phyloP scores from a whole-genome alignment of 2,797 vertebrate species.

The Momotus momota region DNA sequence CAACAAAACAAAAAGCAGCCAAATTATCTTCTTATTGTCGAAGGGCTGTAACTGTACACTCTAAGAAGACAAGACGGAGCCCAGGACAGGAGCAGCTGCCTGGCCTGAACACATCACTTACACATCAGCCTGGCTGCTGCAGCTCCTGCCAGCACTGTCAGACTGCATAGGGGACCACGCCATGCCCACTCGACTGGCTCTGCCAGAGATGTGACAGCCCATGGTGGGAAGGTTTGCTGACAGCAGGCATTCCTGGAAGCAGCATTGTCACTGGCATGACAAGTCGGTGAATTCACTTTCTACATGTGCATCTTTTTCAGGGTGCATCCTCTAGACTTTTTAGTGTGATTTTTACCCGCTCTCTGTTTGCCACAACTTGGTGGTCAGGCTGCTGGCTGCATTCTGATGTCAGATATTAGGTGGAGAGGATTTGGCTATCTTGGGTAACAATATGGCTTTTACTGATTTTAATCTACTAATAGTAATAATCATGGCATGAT shows the following conservation, averaged over 20 bases:
- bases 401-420: not conserved
- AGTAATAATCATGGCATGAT: not conserved
- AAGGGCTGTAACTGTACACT: not conserved
- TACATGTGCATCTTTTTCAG: not conserved
- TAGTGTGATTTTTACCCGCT: not conserved
- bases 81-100: not conserved
- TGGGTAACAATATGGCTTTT: not conserved
- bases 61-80: not conserved
- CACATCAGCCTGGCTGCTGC: not conserved
- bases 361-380: not conserved
- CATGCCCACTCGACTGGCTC: fast-evolving
- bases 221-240: not conserved
- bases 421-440: not conserved
- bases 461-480: not conserved
- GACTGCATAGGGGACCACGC: not conserved
- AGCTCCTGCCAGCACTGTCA: not conserved
- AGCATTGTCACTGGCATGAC: not conserved
- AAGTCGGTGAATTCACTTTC: not conserved
- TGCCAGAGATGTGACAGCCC: not conserved
- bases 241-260: not conserved
- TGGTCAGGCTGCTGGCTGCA: not conserved
- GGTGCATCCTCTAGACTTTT: not conserved
- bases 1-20: not conserved
- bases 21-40: not conserved
- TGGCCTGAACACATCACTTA: not conserved